Conservation (phyloP, 2,888 invertebrate species). For the Drosophila austrosaltans region DNA sequence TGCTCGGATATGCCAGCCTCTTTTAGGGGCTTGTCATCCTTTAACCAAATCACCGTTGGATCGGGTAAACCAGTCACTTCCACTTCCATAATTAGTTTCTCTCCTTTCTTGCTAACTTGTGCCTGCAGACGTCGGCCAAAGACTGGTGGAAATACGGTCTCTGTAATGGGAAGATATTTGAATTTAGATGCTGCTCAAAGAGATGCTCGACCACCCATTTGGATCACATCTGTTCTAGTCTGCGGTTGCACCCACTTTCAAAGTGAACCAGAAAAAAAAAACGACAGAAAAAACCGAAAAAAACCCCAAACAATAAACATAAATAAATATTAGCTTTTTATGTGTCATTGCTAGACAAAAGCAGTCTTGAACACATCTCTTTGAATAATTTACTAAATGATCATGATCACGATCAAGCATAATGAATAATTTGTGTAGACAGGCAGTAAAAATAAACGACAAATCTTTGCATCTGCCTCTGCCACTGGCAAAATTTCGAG, state of each 20-base stretch:
- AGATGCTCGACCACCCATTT: slow-evolving; percentile 10
- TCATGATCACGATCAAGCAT: slow-evolving; percentile 48
- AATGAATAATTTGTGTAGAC: slow-evolving; percentile 73
- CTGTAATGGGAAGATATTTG: slow-evolving; percentile 82
- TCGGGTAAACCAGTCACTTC: slow-evolving; percentile 91
- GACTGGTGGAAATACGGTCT: slow-evolving; percentile 91
- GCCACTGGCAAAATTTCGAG: slow-evolving; percentile 44
- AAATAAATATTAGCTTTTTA: slow-evolving; percentile 44
- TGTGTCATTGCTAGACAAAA: slow-evolving; percentile 66
- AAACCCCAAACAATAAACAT: slow-evolving; percentile 14
- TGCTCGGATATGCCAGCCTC: slow-evolving; percentile 85
- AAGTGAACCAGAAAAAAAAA: background rate
- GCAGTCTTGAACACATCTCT: slow-evolving; percentile 47
- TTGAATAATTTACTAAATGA: slow-evolving; percentile 67
- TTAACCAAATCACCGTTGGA: slow-evolving; percentile 89
- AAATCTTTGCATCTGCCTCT: slow-evolving; percentile 13
- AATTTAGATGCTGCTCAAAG: background rate
- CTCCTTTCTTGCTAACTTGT: slow-evolving; percentile 88
- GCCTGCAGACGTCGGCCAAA: slow-evolving; percentile 91
- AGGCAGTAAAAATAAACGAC: slow-evolving; percentile 66
- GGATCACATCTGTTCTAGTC: slow-evolving; percentile 14
- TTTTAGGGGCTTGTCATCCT: slow-evolving; percentile 87
- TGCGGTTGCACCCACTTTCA: slow-evolving; percentile 42
- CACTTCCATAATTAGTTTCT: slow-evolving; percentile 89
- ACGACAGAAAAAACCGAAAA: background rate